Evolutionary conservation across 2,888 invertebrate species (phyloP).

Genomic region (Spodoptera exigua): DNA sequence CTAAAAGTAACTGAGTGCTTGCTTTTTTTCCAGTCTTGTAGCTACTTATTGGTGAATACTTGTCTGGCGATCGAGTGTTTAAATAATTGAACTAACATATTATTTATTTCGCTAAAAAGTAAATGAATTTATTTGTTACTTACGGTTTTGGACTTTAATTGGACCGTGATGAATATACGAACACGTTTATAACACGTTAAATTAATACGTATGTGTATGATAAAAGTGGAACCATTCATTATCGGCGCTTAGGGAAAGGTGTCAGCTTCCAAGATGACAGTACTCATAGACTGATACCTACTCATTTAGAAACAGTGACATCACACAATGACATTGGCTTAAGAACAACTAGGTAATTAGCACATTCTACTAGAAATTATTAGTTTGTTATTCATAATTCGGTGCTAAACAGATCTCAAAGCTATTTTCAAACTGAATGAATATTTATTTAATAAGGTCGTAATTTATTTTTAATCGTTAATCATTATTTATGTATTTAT

Average conservation of each 20-base stretch:
- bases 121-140: too few relatives aligned
- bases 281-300: background rate
- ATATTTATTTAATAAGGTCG: too few relatives aligned
- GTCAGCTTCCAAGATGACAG: conserved; percentile 15
- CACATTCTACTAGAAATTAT: conserved; percentile 2
- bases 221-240: conserved; percentile 2
- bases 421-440: too few relatives aligned
- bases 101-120: background rate
- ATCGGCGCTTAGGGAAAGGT: conserved; percentile 12
- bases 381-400: background rate
- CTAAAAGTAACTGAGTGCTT: conserved; percentile 13
- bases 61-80: conserved; percentile 3
- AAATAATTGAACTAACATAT: conserved; percentile 2
- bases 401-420: background rate
- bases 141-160: too few relatives aligned
- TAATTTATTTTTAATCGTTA: too few relatives aligned
- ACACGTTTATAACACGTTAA: too few relatives aligned
- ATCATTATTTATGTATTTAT: too few relatives aligned
- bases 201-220: too few relatives aligned
- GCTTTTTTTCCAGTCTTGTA: conserved; percentile 9
- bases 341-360: conserved; percentile 14
- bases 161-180: too few relatives aligned
- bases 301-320: conserved; percentile 11
- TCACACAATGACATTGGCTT: conserved; percentile 17
- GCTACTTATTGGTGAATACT: conserved; percentile 2